These are phyloP conservation scores for Gastrophysa polygoni DNA, from an alignment of 2,888 invertebrate genomes.

Conservation along the genomic window DNA sequence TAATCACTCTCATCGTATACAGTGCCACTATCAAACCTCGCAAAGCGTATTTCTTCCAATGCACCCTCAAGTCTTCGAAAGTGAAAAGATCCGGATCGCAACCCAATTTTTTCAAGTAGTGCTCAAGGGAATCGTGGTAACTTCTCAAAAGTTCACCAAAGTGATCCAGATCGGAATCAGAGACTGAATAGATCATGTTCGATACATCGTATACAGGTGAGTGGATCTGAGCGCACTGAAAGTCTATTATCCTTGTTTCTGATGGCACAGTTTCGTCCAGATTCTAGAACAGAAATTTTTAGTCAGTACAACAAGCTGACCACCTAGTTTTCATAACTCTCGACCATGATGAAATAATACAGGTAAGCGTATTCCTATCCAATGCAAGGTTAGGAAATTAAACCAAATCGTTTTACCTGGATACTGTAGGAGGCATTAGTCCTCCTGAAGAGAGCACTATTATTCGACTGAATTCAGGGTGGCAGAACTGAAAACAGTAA, in stretches of 20 bases:
- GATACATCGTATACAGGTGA: slow-evolving; percentile 1
- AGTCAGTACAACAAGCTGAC: no score
- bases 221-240: not conserved
- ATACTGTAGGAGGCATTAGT: no score
- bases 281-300: not conserved
- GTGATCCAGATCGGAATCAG: not conserved
- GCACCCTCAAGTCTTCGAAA: not conserved
- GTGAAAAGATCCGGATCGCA: not conserved
- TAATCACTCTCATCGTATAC: not conserved
- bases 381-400: no score
- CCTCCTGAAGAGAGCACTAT: no score
- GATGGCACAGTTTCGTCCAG: not conserved
- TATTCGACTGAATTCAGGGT: no score
- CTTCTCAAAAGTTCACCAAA: not conserved
- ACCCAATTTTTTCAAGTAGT: not conserved
- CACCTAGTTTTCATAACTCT: no score
- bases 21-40: not conserved
- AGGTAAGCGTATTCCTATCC: no score
- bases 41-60: not conserved
- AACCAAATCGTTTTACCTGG: no score
- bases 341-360: no score
- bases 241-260: not conserved
- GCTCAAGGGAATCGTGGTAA: not conserved
- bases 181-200: not conserved
- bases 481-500: no score